Evolutionary conservation across 1,140 invertebrate species (phyloP), one percentile per base, ranked within the genome.

Genomic region (Diploscapter pachys): DNA sequence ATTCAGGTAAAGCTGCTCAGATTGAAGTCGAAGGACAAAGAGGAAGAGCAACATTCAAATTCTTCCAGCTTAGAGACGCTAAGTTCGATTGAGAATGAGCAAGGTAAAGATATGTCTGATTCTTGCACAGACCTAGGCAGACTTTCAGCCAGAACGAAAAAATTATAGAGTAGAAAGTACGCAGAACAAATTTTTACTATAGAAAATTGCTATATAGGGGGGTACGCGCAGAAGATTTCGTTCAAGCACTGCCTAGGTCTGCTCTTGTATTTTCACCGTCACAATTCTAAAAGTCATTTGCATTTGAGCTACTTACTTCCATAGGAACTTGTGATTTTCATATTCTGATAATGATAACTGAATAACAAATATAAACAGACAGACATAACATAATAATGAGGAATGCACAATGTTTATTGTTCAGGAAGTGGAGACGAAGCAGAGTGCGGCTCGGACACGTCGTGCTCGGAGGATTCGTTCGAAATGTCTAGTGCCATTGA

Each of bases 381-480:
- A n/a, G 31, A 31, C 0, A 31, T 31, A 31, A 31, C 31, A 31
- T 1, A 31, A 31, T 31, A 31, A 31, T 31, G n/a, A n/a, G 31
- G 31, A 31, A 31, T 31, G 1, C 31, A 31, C 31, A 31, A 31
- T 31, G 31, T 31, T 31, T 31, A 31, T 31, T 31, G 31, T 31
- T 31, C 31, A 31, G 31, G 31, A 31, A 31, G 31, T 69, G 53
- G 63, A 3, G 66, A 74, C 54, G 73, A 67, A n/a, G 65, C 59
- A 31, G 73, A 64, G n/a, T 52, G 53, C 9, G 54, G 63, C 13
- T 65, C 63, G 0, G 31, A 31, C 31, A 74, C 73, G 51, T 74
- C 73, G 49, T 74, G 73, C 53, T 74, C 73, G 8, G 73, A 74
- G 50, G 73, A 74, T 57, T 74, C 73, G 9, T 74, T 74, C 48